phyloP scores from a whole-genome alignment of 2,888 invertebrate genomes.

The Drosophila colorata region DNA sequence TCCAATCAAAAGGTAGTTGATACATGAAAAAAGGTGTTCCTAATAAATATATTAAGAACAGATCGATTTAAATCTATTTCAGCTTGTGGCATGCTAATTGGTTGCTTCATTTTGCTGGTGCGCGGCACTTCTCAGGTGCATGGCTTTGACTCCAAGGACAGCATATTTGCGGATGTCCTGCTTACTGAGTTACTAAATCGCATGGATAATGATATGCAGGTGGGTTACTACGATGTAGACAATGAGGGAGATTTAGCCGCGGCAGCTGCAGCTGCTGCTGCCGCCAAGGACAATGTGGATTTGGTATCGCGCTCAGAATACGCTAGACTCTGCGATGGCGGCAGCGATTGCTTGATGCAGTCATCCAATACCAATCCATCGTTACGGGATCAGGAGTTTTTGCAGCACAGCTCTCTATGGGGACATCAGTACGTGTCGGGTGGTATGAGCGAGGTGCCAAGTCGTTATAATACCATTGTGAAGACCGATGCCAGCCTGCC shows the following conservation, averaged over 20 bases:
- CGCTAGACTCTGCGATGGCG: slow-evolving; percentile 89
- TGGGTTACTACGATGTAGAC: slow-evolving; percentile 86
- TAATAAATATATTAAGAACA: background rate
- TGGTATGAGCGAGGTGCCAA: slow-evolving; percentile 90
- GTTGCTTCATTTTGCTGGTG: slow-evolving; percentile 37
- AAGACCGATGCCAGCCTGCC: slow-evolving; percentile 97
- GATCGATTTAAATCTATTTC: background rate
- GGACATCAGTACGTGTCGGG: slow-evolving; percentile 91
- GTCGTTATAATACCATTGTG: slow-evolving; percentile 87
- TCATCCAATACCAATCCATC: slow-evolving; percentile 87
- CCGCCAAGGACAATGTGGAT: slow-evolving; percentile 79
- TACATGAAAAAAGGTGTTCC: background rate
- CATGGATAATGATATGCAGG: slow-evolving; percentile 90
- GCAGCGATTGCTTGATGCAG: slow-evolving; percentile 60
- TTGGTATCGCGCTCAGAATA: slow-evolving; percentile 89
- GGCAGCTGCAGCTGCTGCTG: slow-evolving; percentile 37
- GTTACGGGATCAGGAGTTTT: slow-evolving; percentile 93
- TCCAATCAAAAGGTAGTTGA: slow-evolving; percentile 39
- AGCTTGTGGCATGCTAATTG: slow-evolving; percentile 47
- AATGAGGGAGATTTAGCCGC: slow-evolving; percentile 76
- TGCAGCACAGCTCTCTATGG: slow-evolving; percentile 92
- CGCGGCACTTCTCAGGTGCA: slow-evolving; percentile 25
- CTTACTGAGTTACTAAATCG: slow-evolving; percentile 92
- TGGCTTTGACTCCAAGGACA: slow-evolving; percentile 86
- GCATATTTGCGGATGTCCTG: slow-evolving; percentile 89